Evolutionary conservation across 2,797 vertebrate genomes (phyloP).

Genomic region (Vipera ursinii): DNA sequence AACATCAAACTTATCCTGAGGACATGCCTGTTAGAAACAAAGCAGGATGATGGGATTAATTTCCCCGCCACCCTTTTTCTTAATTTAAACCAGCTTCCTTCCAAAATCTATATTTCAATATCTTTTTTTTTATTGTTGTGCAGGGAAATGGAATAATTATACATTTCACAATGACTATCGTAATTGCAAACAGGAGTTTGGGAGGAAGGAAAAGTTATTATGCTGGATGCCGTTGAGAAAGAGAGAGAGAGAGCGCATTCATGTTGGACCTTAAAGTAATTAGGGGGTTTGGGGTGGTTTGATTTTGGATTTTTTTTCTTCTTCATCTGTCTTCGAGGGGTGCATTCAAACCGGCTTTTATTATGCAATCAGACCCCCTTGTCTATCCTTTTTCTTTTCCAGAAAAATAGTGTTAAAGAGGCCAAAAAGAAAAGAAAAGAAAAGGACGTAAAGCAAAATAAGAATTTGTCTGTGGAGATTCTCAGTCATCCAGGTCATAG

Average conservation of each 20-base stretch:
- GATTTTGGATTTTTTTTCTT: neutral
- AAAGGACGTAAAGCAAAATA: neutral
- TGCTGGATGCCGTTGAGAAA: neutral
- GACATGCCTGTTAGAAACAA: slow-evolving; percentile 20
- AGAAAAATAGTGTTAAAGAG: neutral
- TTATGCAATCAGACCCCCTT: neutral
- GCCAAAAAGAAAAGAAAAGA: neutral
- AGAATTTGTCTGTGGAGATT: neutral
- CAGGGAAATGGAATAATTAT: slow-evolving; percentile 44
- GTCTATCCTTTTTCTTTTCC: neutral
- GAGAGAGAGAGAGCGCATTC: neutral
- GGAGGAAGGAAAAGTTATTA: neutral
- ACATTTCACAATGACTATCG: slow-evolving; percentile 26
- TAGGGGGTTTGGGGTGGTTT: neutral
- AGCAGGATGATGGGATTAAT: slow-evolving; percentile 4
- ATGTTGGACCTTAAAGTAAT: slow-evolving; percentile 36
- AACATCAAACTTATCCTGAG: slow-evolving; percentile 32
- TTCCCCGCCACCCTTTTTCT: neutral
- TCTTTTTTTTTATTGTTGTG: slow-evolving; percentile 9
- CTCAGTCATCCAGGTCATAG: neutral
- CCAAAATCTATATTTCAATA: slow-evolving; percentile 25
- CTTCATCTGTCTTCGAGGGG: neutral
- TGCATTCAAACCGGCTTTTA: neutral
- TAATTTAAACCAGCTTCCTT: slow-evolving; percentile 21
- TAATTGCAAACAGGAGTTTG: slow-evolving; percentile 32